Evolutionary conservation across 1,140 invertebrate genomes (phyloP), one percentile per base, ranked within the genome.

Genomic region (Coenobita brevimanus): DNA sequence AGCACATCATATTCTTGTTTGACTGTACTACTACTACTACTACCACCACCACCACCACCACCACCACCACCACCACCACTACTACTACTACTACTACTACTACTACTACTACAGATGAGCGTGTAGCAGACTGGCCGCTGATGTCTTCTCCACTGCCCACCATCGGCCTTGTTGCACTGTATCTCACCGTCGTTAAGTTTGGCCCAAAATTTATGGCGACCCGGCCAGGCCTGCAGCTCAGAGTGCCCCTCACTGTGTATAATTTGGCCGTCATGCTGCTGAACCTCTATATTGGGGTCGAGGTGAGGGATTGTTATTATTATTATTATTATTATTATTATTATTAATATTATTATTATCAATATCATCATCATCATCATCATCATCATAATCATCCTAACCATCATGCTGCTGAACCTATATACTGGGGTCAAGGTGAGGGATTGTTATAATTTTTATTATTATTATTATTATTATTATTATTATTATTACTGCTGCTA

Each of bases 131-230:
- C 93, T 97, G 97, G 97, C 94, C 95, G 0, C 92, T 98, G 89
- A 97, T 98, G 82, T 95, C 96, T 82, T 97, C 97, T 0, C 96
- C 96, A 38, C 92, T 94, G 81, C 96, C 97, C 21, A 97, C 96
- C 0, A 91, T 97, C 10, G 91, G 95, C 4, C 95, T 97, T 91
- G 96, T 96, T 2, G 88, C 95, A 33, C 85, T 96, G 24, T 99
- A 99, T 92, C 93, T 98, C 43, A 93, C 96, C 76, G 95, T 97
- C 88, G 96, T 98, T 13, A 96, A 94, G 94, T 93, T 95, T 33
- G 97, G 97, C 13, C 97, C 97, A 30, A 96, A 95, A 92, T 89
- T 97, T 15, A 98, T 98, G 97, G 94, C 94, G 91, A 95, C 96
- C 89, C 93, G 96, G 75, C 95, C 95, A 93, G 95, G 97, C 0